Evolutionary conservation across 2,888 invertebrate species (phyloP), one percentile per base, ranked within the genome.

Genomic region (Lasioglossum pauxillum): DNA sequence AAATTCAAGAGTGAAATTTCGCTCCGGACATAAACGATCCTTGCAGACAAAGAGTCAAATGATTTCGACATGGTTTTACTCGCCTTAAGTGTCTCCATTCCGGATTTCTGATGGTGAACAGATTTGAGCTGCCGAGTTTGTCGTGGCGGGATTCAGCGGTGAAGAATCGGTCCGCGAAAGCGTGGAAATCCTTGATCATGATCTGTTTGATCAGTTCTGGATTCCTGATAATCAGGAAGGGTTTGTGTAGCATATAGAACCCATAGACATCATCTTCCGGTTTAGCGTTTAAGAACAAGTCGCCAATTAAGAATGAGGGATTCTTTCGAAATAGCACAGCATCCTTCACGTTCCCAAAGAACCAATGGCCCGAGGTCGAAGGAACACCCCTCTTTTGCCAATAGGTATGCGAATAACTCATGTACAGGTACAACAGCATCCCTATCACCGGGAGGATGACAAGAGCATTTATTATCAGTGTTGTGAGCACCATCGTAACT

Each of bases 31-130:
- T 38, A 38, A 38, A 8, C 38, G 2, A 10, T 1, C 10, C 41
- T 46, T 46, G 16, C 16, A 16, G 46, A 16, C 46, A 16, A 14
- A 44, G 5, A 7, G 10, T 57, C 19, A 57, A 57, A 60, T 27
- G 4, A 60, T 60, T 19, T 27, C 2, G 5, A 27, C 16, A 2
- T 27, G 0, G 38, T 64, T 19, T 53, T 38, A 49, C 46, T 72
- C 69, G 86, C 92, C 96, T 94, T 12, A 96, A 87, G 27, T 92
- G 91, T 88, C 95, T 96, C 96, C 96, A 96, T 75, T 95, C 94
- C 0, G 95, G 95, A 84, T 95, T 96, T 78, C 94, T 93, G 71
- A 95, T 91, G 0, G 95, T 92, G 88, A 96, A 94, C 35, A 96
- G 89, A 83, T 94, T 93, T n/a, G 93, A 90, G 7, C 92, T 92